Percentiles rank a stretch among this genome's conserved stretches.
Evolutionary conservation across 2,797 vertebrate species (phyloP).

Genomic region (Hephaestus fuliginosus): DNA sequence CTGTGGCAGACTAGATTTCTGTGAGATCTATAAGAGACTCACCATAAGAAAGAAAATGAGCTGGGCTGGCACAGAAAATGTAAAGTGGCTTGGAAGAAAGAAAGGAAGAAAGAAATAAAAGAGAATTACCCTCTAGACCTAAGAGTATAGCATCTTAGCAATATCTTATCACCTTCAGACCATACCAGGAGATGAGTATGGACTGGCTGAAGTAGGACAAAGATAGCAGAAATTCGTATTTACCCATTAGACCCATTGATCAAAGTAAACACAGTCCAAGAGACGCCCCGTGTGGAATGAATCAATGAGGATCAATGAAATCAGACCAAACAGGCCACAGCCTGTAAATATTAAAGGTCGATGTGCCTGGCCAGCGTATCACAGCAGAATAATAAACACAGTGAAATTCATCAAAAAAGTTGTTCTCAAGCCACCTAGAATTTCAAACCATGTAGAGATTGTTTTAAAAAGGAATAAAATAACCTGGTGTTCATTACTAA

Average conservation of each 20-base stretch:
- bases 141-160: slow-evolving; percentile 43
- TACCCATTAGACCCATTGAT: slow-evolving; percentile 68
- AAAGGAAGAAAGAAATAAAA: neutral
- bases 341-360: slow-evolving; percentile 61
- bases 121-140: slow-evolving; percentile 28
- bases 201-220: slow-evolving; percentile 29
- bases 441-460: neutral
- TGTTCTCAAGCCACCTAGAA: neutral
- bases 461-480: neutral
- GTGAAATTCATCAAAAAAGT: neutral
- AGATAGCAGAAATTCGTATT: slow-evolving; percentile 65
- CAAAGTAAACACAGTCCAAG: slow-evolving; percentile 63
- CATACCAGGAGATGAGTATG: slow-evolving; percentile 54
- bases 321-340: slow-evolving; percentile 51
- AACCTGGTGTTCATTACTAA: neutral
- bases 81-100: neutral
- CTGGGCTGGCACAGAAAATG: slow-evolving; percentile 11
- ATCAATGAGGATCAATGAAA: slow-evolving; percentile 70
- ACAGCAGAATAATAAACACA: slow-evolving; percentile 39
- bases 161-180: slow-evolving; percentile 56
- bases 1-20: slow-evolving; percentile 29
- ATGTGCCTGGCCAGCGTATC: neutral
- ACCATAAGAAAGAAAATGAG: slow-evolving; percentile 47
- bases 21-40: slow-evolving; percentile 13
- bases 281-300: slow-evolving; percentile 46